Conservation (phyloP, 2,113 vertebrate genomes). For the Rhinichthys klamathensis region DNA sequence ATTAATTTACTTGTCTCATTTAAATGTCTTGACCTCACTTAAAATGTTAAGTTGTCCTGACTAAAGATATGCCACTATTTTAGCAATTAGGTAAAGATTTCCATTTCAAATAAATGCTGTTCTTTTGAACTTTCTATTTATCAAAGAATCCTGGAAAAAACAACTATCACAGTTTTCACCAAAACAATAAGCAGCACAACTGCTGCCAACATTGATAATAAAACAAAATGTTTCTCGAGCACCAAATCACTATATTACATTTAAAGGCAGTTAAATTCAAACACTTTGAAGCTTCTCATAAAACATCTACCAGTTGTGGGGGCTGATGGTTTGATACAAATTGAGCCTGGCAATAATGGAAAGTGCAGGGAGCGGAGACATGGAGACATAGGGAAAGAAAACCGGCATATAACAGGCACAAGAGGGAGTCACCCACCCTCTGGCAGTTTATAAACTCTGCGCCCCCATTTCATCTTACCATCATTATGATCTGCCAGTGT, state of each 20-base stretch:
- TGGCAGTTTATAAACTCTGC: background rate
- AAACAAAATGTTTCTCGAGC: too few species aligned
- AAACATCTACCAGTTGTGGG: conserved; percentile 68
- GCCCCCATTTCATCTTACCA: background rate
- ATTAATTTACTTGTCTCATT: background rate
- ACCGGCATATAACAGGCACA: background rate
- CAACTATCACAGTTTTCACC: background rate
- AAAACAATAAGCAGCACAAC: too few species aligned
- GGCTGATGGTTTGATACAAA: conserved; percentile 54
- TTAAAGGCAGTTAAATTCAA: conserved; percentile 32
- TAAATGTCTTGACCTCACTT: background rate
- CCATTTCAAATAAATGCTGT: background rate
- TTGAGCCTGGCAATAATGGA: conserved; percentile 66
- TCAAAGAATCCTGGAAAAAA: background rate
- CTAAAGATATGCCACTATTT: too few species aligned
- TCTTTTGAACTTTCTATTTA: background rate
- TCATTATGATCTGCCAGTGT: conserved; percentile 46
- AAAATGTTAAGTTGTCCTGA: background rate
- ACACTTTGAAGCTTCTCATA: conserved; percentile 59
- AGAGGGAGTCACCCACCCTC: conserved; percentile 30
- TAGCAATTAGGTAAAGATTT: background rate
- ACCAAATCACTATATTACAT: too few species aligned
- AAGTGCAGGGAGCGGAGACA: conserved; percentile 57
- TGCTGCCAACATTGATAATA: too few species aligned
- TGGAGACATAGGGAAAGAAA: conserved; percentile 49